phyloP scores from a whole-genome alignment of 53 echinoderm and acorn worm species.

The Apostichopus leukothele region DNA sequence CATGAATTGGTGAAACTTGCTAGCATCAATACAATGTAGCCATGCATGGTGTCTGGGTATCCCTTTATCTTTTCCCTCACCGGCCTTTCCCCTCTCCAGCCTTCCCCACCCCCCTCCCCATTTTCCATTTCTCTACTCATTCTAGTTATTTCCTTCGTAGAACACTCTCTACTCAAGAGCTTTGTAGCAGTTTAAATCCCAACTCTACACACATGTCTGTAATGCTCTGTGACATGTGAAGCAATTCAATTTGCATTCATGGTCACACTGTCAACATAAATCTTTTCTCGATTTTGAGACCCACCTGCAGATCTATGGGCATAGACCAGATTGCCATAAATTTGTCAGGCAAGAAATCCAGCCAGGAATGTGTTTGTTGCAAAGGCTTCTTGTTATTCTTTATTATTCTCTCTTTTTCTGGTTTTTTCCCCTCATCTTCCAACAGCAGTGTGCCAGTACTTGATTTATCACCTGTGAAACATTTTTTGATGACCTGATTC shows the following conservation, averaged over 20 bases:
- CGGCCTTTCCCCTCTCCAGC: neutral
- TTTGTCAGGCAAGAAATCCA: conserved; percentile 27
- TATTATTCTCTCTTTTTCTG: neutral
- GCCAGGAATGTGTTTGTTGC: conserved; percentile 32
- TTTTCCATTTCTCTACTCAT: neutral
- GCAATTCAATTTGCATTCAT: conserved; percentile 46
- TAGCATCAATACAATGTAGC: too few species aligned
- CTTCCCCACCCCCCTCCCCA: neutral
- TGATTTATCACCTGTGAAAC: conserved; percentile 41
- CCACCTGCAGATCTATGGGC: conserved; percentile 31
- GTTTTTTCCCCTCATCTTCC: neutral
- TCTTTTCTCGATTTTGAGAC: neutral
- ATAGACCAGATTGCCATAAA: conserved; percentile 36
- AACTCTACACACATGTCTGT: neutral
- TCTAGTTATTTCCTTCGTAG: neutral
- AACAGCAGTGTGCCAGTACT: neutral
- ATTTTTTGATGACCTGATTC: conserved; percentile 36
- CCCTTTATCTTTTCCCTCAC: neutral
- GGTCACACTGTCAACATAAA: conserved; percentile 41
- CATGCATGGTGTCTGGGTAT: neutral
- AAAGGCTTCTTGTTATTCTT: neutral
- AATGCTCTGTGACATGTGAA: conserved; percentile 15
- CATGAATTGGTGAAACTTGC: too few species aligned
- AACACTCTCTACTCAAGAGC: neutral
- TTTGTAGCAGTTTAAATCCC: neutral